Conservation (phyloP, 2,888 invertebrate species). For the Agelastica alni region DNA sequence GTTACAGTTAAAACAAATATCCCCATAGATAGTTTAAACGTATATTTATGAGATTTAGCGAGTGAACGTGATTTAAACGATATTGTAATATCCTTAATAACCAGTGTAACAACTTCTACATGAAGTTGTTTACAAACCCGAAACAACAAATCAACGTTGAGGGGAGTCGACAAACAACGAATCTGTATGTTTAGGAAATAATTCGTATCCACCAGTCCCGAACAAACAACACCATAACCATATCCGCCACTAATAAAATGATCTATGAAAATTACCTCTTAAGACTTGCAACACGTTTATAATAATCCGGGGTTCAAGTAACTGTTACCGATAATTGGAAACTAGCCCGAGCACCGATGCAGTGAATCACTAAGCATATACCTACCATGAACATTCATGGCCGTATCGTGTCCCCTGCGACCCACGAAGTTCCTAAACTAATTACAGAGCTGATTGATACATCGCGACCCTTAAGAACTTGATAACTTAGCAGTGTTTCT, state of each 20-base stretch:
- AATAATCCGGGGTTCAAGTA: constrained; percentile 28
- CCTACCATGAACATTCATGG: constrained; percentile 32
- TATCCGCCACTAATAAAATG: constrained; percentile 23
- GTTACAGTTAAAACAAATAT: no score
- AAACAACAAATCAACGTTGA: constrained; percentile 12
- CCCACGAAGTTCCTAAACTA: constrained; percentile 43
- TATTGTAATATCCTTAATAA: no score
- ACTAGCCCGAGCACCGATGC: constrained; percentile 22
- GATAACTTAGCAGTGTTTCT: constrained; percentile 1
- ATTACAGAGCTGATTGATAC: constrained; percentile 46
- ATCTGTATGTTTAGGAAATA: constrained; percentile 21
- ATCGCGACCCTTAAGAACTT: constrained; percentile 21
- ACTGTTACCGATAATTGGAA: constrained; percentile 32
- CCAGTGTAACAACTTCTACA: no score
- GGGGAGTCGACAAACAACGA: constrained; percentile 10
- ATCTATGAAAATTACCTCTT: constrained; percentile 25
- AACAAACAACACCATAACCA: constrained; percentile 21
- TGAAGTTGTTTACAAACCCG: constrained; percentile 7
- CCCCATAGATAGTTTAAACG: no score
- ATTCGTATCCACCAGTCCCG: constrained; percentile 4
- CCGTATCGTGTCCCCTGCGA: constrained; percentile 32
- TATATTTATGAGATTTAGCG: no score
- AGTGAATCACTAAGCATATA: constrained; percentile 31
- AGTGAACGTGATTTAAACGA: no score
- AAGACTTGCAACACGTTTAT: constrained; percentile 23